Base-by-base conservation (phyloP, 2,113 vertebrate genomes). In the Melospiza melodia region DNA sequence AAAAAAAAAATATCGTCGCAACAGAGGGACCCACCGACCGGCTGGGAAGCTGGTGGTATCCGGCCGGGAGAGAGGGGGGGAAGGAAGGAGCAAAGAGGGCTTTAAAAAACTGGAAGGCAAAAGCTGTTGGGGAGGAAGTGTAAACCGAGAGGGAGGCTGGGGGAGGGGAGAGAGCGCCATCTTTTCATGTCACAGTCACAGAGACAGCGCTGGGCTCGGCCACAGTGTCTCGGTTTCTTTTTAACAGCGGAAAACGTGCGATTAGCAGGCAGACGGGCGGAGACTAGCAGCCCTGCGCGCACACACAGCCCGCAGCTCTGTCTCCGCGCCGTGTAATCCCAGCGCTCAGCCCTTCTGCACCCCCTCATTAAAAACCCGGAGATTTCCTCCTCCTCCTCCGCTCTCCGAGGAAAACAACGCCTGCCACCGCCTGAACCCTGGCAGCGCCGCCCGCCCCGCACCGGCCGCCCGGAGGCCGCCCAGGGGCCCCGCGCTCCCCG, bases 161-260 rank as follows among this genome's bases (percentile, higher is more conserved):
- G 95, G 94, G 95, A 94, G 93, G 95, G 97, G 98, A 97, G 97
- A 96, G 96, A 89, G 97, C 97, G 98, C 97, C 97, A 98, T 98
- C 97, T 98, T 98, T 98, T 98, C 97, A 97, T 98, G 97, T 98
- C 97, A 97, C 98, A 97, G 94, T 93, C 97, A 96, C 97, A 96
- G 96, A 98, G 96, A 96, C 96, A 93, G 97, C 95, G 90, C 96
- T 93, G 84, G 76, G 93, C 96, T 97, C 96, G 94, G 97, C 96
- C 94, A 93, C 97, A 91, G 94, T 93, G 95, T 90, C 96, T 97
- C 90, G 94, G 96, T 97, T 97, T 98, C 96, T 96, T 97, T 95
- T 96, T 95, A 97, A 96, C 97, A 90, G 97, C 91, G 96, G 97
- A 97, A 97, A 98, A 96, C 96, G 97, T 97, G 97, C 98, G 97